These are phyloP conservation scores for Omphaloscelis lunosa DNA, from an alignment of 2,888 invertebrate species.

Conservation along the genomic window DNA sequence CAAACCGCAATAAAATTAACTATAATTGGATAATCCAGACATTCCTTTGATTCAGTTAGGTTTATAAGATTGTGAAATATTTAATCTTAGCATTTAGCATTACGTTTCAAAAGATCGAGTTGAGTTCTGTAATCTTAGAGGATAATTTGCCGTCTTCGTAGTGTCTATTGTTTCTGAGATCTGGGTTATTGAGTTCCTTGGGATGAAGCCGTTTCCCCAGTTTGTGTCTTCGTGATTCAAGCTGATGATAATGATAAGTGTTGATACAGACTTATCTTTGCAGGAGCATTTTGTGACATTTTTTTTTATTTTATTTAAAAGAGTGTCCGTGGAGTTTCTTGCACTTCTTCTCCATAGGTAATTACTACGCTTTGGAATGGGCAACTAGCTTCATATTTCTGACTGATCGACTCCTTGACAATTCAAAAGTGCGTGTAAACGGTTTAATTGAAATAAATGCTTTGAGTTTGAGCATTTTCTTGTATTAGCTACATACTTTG, in stretches of 20 bases:
- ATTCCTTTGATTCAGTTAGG: conserved; percentile 31
- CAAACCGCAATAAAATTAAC: conserved; percentile 34
- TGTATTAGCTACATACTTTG: not conserved
- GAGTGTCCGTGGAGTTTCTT: no score
- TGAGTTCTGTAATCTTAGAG: conserved; percentile 7
- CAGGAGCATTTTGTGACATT: no score
- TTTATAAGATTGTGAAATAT: conserved; percentile 32
- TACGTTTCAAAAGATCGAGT: conserved; percentile 14
- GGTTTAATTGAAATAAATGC: no score
- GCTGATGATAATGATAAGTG: not conserved
- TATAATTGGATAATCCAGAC: conserved; percentile 27
- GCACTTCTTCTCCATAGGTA: no score
- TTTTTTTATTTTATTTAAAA: no score
- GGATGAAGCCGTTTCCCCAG: not conserved
- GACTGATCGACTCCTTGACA: no score
- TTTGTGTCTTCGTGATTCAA: not conserved
- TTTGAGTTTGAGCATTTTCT: not conserved
- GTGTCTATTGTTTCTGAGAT: conserved; percentile 3
- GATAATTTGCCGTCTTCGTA: conserved; percentile 25
- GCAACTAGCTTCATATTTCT: no score
- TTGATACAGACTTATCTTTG: not conserved
- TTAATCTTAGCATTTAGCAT: conserved; percentile 10
- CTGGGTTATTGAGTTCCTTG: conserved; percentile 1
- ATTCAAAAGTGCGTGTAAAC: no score
- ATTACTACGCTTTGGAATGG: no score